phyloP scores from a whole-genome alignment of 2,888 invertebrate species.

The Drosophila melanosoma region DNA sequence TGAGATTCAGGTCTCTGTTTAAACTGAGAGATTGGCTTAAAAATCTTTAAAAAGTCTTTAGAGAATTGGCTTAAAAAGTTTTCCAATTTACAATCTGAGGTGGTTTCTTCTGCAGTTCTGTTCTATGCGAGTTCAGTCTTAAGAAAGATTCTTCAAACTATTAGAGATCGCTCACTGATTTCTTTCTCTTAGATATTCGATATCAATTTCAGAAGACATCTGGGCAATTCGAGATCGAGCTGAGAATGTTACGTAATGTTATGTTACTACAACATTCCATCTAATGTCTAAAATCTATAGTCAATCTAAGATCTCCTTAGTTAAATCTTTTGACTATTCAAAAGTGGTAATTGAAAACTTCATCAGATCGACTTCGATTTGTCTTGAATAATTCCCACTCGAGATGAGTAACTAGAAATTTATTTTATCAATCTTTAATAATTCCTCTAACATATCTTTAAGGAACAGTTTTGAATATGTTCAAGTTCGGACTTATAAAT shows the following conservation, averaged over 20 bases:
- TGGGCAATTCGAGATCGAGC: not conserved
- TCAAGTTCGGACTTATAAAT: not conserved
- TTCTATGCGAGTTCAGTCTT: not conserved
- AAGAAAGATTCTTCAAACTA: not conserved
- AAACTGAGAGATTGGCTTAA: no score
- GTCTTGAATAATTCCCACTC: not conserved
- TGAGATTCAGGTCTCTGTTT: not conserved
- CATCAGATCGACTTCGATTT: not conserved
- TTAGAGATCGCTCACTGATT: not conserved
- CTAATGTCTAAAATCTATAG: not conserved
- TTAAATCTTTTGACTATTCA: not conserved
- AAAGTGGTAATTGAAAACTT: not conserved
- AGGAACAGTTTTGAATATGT: not conserved
- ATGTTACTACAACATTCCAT: not conserved
- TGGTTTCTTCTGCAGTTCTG: not conserved
- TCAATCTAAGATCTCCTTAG: not conserved
- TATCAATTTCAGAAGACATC: not conserved
- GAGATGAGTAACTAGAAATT: not conserved
- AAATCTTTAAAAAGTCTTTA: no score
- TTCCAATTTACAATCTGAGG: not conserved
- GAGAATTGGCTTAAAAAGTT: not conserved
- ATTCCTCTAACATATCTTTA: not conserved
- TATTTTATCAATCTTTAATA: not conserved
- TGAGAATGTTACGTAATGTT: not conserved
- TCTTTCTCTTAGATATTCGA: not conserved